Base-by-base conservation (phyloP, 2,113 vertebrate species). In the Myocastor coypus region DNA sequence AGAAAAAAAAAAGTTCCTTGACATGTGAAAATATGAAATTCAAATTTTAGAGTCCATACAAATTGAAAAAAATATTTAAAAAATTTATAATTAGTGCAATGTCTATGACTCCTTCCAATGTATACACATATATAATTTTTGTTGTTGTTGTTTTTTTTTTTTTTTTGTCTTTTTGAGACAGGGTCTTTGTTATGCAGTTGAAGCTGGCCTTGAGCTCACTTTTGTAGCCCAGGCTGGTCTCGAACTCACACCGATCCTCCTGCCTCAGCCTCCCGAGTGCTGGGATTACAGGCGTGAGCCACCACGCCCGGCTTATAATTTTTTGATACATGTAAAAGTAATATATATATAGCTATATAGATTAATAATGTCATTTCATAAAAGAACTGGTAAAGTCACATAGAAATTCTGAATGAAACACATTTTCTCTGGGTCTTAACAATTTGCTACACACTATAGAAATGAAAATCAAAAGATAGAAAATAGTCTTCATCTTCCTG, bases 341-440 rank as follows among this genome's bases (percentile, higher is more conserved):
- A 40, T 55, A 42, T 32, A 40, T 32, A 40, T 1, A 37, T 55
- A 75, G 82, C 11, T 88, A 10, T 4, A 93, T 0, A 66, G 7
- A 78, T 80, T 59, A 86, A 87, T 40, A 34, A 20, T 34, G 63
- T 50, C 17, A 42, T 94, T 89, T 91, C 80, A 92, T 57, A 95
- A 96, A 7, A 78, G n/a, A 95, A 32, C 26, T 61, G 5, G 40
- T 82, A 96, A 95, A 95, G 69, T n/a, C 13, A 94, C 14, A 90
- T 7, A 83, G 28, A 92, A 83, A 89, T 55, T 5, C 30, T 83
- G 69, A 88, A 85, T 88, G 87, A 88, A 69, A 86, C 40, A 71
- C 28, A 92, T 52, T 73, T 20, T 34, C 77, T 83, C 59, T 81
- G 12, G 10, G 26, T 82, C 42, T 66, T 94, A 0, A 75, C 26